Base-by-base conservation (phyloP, 2,888 invertebrate species). In the Mystacides longicornis region DNA sequence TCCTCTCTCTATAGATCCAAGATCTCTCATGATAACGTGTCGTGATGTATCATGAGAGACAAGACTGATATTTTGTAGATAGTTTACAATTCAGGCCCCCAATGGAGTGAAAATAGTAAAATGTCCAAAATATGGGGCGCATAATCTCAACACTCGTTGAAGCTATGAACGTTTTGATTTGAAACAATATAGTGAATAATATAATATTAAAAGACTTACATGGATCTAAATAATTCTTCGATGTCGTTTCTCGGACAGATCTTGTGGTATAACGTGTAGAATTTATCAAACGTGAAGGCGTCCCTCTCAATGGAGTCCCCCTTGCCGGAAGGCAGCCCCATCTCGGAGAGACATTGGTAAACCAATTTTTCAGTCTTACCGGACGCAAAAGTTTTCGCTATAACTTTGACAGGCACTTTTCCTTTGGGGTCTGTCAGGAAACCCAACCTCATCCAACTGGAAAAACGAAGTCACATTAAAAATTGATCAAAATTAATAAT, bases 221-320 rank as follows among this genome's bases (percentile, higher is more conserved):
- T 89, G 59, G 89, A 87, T 69, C 92, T 85, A 70, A 98, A 99
- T 23, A 99, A 78, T 69, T 98, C 98, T 67, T 99, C 97, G 64
- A 99, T 98, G 71, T 99, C 99, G 66, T 95, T 96, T 65, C 99
- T 82, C 2, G 99, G 99, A 68, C 98, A 99, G 67, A 99, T 97
- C 78, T 96, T 98, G 71, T 97, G 97, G 72, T 99, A 99, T 11
- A 99, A 79, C 51, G 92, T 89, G 74, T 98, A 97, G 74, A 99
- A 99, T 71, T 97, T 98, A 64, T 99, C 98, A 69, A 98, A 99
- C 0, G 97, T 98, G 70, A 99, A 98, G 50, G 90, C 90, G 19
- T 86, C 89, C 51, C 86, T 89, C 67, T 97, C 96, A 75, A 99
- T 94, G 42, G 89, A 90, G 68, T 96, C 98, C 69, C 91, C 92